Percentiles rank a stretch among this genome's conserved stretches.
Evolutionary conservation across 2,113 vertebrate species (phyloP).

Genomic region (Todiramphus saurophagus): DNA sequence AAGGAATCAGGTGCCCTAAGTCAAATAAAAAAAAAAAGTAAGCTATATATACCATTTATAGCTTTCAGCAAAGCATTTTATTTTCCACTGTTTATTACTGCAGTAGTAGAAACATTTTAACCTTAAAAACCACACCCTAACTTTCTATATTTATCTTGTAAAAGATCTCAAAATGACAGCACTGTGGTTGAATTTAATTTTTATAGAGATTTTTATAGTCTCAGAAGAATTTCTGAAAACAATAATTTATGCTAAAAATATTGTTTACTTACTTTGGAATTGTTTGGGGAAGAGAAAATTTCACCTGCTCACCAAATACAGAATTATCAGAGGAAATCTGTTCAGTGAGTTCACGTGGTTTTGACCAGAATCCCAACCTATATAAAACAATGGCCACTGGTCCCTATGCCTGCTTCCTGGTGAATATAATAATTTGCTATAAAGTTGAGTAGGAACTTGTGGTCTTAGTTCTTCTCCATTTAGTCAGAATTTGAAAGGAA

Average conservation of each 20-base stretch:
- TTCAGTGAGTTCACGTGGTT: not conserved
- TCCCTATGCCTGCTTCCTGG: not conserved
- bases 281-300: not conserved
- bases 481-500: not conserved
- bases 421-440: not conserved
- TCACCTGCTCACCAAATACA: not conserved
- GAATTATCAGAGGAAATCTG: not conserved
- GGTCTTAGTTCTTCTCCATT: not conserved
- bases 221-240: conserved; percentile 44
- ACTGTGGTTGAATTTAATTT: conserved; percentile 69
- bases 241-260: not conserved
- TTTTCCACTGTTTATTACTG: conserved; percentile 62
- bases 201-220: conserved; percentile 50
- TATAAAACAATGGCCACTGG: not conserved
- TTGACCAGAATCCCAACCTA: not conserved
- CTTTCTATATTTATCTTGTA: conserved; percentile 73
- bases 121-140: conserved; percentile 73
- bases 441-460: not conserved
- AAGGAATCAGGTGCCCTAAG: not conserved
- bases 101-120: conserved; percentile 57
- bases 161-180: conserved; percentile 76
- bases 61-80: conserved; percentile 53
- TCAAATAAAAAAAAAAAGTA: not conserved
- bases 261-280: not conserved
- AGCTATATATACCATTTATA: not conserved